Conservation (phyloP, 2,113 vertebrate species). For the Callocephalon fimbriatum region DNA sequence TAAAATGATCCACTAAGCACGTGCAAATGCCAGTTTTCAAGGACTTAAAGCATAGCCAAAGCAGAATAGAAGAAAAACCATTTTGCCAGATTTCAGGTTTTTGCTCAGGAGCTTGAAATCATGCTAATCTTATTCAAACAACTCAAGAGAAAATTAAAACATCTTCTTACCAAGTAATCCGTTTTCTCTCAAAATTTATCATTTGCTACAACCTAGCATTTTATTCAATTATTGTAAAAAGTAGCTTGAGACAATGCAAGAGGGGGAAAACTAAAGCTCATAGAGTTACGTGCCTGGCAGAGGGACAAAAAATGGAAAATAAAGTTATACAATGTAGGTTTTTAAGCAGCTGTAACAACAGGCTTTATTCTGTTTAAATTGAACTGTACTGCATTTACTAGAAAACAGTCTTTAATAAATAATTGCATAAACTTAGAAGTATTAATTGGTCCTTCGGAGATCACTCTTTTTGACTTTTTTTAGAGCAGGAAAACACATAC, state of each 20-base stretch:
- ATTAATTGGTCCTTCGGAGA: constrained; percentile 44
- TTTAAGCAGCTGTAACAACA: background rate
- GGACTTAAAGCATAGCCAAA: background rate
- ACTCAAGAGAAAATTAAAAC: background rate
- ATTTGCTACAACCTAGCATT: background rate
- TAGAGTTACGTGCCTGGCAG: background rate
- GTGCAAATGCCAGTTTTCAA: background rate
- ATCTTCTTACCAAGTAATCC: background rate
- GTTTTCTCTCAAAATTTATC: background rate
- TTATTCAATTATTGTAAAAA: background rate
- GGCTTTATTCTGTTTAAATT: background rate
- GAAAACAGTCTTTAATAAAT: background rate
- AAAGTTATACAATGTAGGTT: background rate
- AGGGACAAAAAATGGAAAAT: background rate
- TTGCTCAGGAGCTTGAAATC: background rate
- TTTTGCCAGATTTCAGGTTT: background rate
- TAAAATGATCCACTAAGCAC: background rate
- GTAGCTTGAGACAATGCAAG: background rate
- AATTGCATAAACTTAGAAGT: background rate
- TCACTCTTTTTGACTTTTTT: background rate
- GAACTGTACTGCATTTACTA: background rate
- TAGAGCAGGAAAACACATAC: background rate
- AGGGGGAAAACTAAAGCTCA: background rate
- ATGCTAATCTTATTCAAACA: background rate
- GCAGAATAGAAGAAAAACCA: background rate